Evolutionary conservation across 2,113 vertebrate genomes (phyloP).

Genomic region (Myrmophylax atrothorax): DNA sequence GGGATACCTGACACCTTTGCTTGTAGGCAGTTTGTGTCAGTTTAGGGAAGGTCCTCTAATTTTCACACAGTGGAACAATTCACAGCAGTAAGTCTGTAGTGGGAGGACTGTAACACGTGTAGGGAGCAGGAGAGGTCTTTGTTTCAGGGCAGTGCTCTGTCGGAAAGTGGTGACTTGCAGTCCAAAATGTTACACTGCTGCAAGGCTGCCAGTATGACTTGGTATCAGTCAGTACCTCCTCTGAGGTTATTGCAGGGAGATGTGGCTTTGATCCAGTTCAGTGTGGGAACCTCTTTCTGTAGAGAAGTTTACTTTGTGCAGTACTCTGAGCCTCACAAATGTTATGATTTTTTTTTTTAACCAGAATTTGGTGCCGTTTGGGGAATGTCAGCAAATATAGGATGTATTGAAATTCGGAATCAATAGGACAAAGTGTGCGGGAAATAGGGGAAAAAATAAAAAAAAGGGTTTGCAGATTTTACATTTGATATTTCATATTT

Average conservation of each 20-base stretch:
- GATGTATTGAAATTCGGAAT: background rate
- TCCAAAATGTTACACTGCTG: background rate
- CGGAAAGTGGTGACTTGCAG: background rate
- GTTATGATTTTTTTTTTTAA: background rate
- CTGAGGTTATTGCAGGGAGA: background rate
- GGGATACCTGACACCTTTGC: background rate
- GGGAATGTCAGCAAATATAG: background rate
- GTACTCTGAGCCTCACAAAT: background rate
- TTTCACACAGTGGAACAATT: background rate
- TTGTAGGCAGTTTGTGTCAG: background rate
- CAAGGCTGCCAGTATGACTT: background rate
- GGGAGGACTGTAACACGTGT: background rate
- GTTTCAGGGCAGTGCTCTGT: background rate
- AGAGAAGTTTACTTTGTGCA: background rate
- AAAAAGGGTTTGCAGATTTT: background rate
- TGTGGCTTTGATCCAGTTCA: background rate
- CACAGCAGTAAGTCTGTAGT: background rate
- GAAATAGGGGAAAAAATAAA: background rate
- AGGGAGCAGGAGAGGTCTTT: background rate
- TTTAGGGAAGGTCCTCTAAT: background rate
- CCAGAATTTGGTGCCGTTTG: background rate
- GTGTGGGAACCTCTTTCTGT: background rate
- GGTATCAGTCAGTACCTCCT: background rate
- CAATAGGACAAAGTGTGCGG: background rate
- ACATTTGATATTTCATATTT: background rate